Conservation (phyloP, 2,797 vertebrate species). For the Microhierax caerulescens region DNA sequence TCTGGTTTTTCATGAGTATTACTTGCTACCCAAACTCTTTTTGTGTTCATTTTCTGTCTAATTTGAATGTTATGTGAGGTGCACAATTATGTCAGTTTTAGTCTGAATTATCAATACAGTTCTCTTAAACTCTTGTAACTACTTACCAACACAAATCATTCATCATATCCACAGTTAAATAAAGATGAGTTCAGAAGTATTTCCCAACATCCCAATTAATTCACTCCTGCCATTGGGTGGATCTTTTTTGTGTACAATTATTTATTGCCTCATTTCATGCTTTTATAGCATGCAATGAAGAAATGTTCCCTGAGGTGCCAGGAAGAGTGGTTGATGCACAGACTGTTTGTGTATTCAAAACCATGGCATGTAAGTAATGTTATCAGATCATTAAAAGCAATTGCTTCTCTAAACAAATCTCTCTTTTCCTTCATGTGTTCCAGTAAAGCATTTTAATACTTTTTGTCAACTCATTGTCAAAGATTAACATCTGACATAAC, state of each 20-base stretch:
- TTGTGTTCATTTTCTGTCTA: neutral
- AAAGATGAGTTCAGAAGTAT: neutral
- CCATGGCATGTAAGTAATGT: neutral
- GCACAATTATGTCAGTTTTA: neutral
- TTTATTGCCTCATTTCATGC: neutral
- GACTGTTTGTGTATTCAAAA: neutral
- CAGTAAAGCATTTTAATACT: neutral
- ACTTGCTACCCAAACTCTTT: neutral
- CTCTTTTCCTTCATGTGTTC: neutral
- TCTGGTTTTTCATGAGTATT: neutral
- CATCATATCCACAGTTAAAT: neutral
- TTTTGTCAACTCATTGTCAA: neutral
- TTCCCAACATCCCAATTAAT: neutral
- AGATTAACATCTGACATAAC: neutral
- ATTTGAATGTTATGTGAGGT: neutral
- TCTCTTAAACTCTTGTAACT: neutral
- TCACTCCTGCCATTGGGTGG: neutral
- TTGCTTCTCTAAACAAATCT: neutral
- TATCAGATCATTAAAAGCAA: neutral
- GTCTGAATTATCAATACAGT: neutral
- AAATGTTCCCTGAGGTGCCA: neutral
- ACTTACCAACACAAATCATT: neutral
- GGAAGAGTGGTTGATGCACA: neutral
- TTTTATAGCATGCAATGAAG: fast-evolving
- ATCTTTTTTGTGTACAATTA: neutral